Conservation (phyloP, 2,113 vertebrate genomes). For the Polypterus bichir region DNA sequence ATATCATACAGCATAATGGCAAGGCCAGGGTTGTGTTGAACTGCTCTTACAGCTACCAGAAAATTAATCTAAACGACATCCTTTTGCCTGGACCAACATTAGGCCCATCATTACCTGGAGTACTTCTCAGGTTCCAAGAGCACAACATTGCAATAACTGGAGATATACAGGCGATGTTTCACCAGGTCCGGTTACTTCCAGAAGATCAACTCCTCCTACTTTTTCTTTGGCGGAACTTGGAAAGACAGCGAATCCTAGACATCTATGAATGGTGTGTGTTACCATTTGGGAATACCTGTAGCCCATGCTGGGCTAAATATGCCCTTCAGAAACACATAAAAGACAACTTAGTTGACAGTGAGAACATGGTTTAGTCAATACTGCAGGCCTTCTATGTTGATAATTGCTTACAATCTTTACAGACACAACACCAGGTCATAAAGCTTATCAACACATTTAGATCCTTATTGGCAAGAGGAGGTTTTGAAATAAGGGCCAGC, state of each 20-base stretch:
- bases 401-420: slow-evolving; percentile 13
- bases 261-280: slow-evolving; percentile 12
- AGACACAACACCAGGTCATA: not conserved
- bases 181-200: slow-evolving; percentile 8
- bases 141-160: not conserved
- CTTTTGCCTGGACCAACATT: slow-evolving; percentile 6
- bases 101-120: slow-evolving; percentile 9
- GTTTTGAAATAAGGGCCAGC: slow-evolving; percentile 15
- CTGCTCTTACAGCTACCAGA: slow-evolving; percentile 3
- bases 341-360: not conserved
- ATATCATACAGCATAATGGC: slow-evolving; percentile 14
- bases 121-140: slow-evolving; percentile 7
- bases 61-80: not conserved
- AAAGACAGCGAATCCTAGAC: not conserved
- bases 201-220: not conserved
- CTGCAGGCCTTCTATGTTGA: slow-evolving; percentile 15
- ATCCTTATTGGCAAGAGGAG: not conserved
- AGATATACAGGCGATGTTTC: slow-evolving; percentile 2
- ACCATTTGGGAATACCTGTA: slow-evolving; percentile 12
- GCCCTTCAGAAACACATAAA: slow-evolving; percentile 6
- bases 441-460: not conserved
- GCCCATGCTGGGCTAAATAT: slow-evolving; percentile 13
- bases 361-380: not conserved
- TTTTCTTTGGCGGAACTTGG: slow-evolving; percentile 13
- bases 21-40: slow-evolving; percentile 13